These are phyloP conservation scores for Formica aserva DNA, from an alignment of 2,888 invertebrate genomes.

Conservation along the genomic window DNA sequence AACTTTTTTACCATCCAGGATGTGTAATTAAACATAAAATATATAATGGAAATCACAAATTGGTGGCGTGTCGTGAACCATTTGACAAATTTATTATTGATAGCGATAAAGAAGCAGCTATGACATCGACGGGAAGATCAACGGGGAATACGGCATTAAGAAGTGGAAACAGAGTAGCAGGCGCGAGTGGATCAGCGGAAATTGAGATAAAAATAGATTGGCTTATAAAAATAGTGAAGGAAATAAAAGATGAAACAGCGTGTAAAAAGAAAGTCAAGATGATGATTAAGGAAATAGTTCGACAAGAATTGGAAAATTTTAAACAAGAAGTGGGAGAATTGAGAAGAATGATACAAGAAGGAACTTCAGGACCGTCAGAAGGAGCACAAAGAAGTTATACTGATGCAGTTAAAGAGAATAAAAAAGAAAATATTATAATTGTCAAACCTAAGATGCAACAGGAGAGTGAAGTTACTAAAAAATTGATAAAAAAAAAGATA, in stretches of 20 bases:
- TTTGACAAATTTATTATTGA: background rate
- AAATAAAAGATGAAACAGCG: background rate
- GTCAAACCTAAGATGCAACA: background rate
- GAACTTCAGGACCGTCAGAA: background rate
- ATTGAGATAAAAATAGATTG: background rate
- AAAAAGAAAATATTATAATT: slow-evolving; percentile 9
- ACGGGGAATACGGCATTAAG: background rate
- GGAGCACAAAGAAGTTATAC: background rate
- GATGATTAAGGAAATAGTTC: background rate
- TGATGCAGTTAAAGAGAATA: background rate
- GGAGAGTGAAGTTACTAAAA: background rate
- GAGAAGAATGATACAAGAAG: background rate
- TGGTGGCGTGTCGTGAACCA: background rate
- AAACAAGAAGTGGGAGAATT: background rate
- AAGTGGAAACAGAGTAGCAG: background rate
- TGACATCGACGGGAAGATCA: background rate
- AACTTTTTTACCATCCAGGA: background rate
- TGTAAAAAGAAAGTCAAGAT: background rate
- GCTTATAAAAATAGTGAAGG: slow-evolving; percentile 6
- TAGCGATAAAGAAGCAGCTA: background rate
- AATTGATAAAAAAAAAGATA: background rate
- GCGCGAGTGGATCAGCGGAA: background rate
- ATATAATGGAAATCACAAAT: background rate
- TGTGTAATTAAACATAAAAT: background rate
- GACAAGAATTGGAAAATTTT: background rate